Evolutionary conservation across 2,797 vertebrate genomes (phyloP).

Genomic region (Periparus ater): DNA sequence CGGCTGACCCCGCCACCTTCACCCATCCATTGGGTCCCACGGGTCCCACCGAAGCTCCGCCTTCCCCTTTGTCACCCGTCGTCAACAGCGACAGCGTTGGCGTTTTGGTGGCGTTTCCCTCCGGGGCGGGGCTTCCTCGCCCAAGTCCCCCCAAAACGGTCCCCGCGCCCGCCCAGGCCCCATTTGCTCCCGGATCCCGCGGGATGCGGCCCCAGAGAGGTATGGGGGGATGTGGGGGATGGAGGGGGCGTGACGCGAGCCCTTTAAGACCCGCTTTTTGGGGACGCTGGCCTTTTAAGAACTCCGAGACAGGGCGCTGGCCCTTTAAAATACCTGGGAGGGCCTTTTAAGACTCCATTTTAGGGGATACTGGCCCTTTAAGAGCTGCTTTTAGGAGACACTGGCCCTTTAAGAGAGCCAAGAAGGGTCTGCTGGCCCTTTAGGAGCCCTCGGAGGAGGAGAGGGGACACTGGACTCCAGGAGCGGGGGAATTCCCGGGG

Average conservation of each 20-base stretch:
- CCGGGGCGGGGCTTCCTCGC: slow-evolving; percentile 4
- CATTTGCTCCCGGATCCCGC: not conserved
- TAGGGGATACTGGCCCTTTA: not conserved
- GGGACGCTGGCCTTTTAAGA: not conserved
- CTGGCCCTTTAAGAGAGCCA: not conserved
- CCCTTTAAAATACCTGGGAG: not conserved
- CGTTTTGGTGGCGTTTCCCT: not conserved
- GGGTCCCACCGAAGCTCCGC: not conserved
- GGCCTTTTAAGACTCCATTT: not conserved
- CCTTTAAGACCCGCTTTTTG: not conserved
- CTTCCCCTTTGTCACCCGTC: not conserved
- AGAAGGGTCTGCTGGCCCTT: not conserved
- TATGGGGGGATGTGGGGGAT: not conserved
- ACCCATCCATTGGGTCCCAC: not conserved
- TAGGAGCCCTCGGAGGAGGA: not conserved
- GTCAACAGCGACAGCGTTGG: not conserved
- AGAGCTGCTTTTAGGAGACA: not conserved
- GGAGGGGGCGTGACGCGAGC: too few species aligned
- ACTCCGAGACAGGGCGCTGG: not conserved
- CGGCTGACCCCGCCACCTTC: not conserved
- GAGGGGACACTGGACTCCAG: not conserved
- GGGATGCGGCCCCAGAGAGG: not conserved
- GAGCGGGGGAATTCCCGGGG: not conserved
- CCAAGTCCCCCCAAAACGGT: not conserved
- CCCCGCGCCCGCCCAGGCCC: not conserved